Evolutionary conservation across 2,113 vertebrate species (phyloP).

Genomic region (Rousettus leschenaultii): DNA sequence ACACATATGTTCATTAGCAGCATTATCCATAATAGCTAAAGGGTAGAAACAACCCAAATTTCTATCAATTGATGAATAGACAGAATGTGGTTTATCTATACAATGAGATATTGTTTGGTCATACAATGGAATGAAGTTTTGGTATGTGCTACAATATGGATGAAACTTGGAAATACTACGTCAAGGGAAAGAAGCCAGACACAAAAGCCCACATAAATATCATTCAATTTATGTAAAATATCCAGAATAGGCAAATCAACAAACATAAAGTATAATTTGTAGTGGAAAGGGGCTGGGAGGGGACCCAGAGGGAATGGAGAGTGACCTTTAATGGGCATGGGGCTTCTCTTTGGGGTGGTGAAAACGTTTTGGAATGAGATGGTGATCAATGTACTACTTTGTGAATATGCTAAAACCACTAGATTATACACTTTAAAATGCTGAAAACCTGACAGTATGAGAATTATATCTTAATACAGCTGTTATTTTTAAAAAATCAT

Average conservation of each 20-base stretch:
- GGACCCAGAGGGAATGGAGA: background rate
- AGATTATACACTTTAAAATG: background rate
- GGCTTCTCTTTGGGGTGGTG: background rate
- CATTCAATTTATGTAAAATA: background rate
- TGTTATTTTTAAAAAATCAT: background rate
- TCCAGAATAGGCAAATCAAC: background rate
- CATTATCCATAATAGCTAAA: background rate
- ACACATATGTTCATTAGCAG: background rate
- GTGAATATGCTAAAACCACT: background rate
- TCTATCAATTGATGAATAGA: background rate
- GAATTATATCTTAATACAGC: background rate
- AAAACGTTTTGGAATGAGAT: background rate
- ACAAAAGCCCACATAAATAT: background rate
- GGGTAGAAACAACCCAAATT: background rate
- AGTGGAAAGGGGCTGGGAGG: background rate
- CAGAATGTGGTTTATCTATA: background rate
- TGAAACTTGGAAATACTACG: background rate
- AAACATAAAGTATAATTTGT: background rate
- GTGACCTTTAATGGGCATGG: background rate
- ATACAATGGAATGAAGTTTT: background rate
- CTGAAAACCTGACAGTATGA: background rate
- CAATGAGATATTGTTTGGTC: background rate
- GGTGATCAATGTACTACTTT: background rate
- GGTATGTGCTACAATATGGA: background rate
- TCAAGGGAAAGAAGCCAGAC: background rate